Percentiles rank a stretch among this genome's conserved stretches.
Conservation (phyloP, 2,797 vertebrate genomes). For the Bovichtus variegatus region DNA sequence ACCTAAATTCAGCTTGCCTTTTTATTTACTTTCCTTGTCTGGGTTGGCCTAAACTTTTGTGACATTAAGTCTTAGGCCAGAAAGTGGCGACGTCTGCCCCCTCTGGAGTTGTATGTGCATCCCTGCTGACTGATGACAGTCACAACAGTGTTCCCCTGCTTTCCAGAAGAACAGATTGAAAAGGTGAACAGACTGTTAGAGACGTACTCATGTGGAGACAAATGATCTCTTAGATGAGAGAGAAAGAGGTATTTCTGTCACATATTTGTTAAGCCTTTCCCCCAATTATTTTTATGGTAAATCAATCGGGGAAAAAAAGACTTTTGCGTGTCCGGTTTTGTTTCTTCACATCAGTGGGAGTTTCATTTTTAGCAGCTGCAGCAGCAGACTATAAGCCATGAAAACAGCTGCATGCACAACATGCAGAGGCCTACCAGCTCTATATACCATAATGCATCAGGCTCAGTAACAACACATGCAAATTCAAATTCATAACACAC, state of each 20-base stretch:
- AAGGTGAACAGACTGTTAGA: conserved; percentile 30
- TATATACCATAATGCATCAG: not conserved
- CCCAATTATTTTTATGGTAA: not conserved
- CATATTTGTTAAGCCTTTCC: not conserved
- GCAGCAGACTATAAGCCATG: not conserved
- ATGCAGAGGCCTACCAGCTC: not conserved
- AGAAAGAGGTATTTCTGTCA: not conserved
- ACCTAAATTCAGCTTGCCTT: not conserved
- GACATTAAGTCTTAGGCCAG: conserved; percentile 2
- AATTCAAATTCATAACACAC: not conserved
- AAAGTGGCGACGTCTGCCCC: conserved; percentile 22
- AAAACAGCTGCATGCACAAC: not conserved
- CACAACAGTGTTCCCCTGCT: conserved; percentile 35
- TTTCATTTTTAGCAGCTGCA: conserved; percentile 22
- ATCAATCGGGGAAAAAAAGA: conserved; percentile 10
- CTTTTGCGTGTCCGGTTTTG: conserved; percentile 34
- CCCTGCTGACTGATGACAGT: conserved; percentile 38
- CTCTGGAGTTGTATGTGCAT: conserved; percentile 4
- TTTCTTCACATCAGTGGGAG: conserved; percentile 16
- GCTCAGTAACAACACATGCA: not conserved
- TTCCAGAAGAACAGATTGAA: conserved; percentile 34
- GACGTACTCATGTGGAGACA: conserved; percentile 12
- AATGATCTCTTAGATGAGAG: conserved; percentile 7
- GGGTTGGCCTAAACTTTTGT: not conserved
- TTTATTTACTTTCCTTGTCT: not conserved